phyloP scores from a whole-genome alignment of 2,888 invertebrate species.

The Xylocampa areola region DNA sequence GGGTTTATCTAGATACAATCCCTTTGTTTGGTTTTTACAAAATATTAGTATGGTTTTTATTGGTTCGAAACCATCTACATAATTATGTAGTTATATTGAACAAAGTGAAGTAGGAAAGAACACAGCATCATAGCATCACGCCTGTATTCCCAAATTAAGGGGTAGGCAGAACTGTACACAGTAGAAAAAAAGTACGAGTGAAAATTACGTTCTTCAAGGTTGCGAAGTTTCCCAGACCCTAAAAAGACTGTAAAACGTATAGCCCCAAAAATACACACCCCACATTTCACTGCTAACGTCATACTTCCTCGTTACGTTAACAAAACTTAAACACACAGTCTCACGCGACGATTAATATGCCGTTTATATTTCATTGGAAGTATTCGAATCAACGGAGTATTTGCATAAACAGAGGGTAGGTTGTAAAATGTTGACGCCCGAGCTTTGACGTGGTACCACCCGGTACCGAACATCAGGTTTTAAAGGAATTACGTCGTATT shows the following conservation, averaged over 20 bases:
- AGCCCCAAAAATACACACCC: constrained; percentile 8
- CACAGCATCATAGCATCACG: too few relatives aligned
- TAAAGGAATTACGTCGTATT: constrained; percentile 61
- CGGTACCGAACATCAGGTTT: constrained; percentile 66
- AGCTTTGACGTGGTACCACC: constrained; percentile 54
- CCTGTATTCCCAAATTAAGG: too few relatives aligned
- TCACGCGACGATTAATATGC: constrained; percentile 60
- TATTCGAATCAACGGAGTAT: constrained; percentile 63
- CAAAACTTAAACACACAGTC: constrained; percentile 21
- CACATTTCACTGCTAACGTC: background rate
- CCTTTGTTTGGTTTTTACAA: constrained; percentile 65
- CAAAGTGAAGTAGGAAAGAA: too few relatives aligned
- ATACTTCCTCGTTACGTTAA: constrained; percentile 6
- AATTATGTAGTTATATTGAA: too few relatives aligned
- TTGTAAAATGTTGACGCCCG: constrained; percentile 68
- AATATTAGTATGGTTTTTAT: too few relatives aligned
- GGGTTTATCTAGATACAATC: constrained; percentile 69
- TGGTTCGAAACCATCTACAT: too few relatives aligned
- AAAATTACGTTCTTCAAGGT: too few relatives aligned
- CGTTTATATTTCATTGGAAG: constrained; percentile 64
- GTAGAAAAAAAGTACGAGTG: too few relatives aligned
- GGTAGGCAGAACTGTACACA: too few relatives aligned
- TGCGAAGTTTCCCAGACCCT: background rate
- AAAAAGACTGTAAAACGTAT: constrained; percentile 14
- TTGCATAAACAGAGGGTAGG: constrained; percentile 64